Base-by-base conservation (phyloP, 2,888 invertebrate species). In the Agrotis segetum region DNA sequence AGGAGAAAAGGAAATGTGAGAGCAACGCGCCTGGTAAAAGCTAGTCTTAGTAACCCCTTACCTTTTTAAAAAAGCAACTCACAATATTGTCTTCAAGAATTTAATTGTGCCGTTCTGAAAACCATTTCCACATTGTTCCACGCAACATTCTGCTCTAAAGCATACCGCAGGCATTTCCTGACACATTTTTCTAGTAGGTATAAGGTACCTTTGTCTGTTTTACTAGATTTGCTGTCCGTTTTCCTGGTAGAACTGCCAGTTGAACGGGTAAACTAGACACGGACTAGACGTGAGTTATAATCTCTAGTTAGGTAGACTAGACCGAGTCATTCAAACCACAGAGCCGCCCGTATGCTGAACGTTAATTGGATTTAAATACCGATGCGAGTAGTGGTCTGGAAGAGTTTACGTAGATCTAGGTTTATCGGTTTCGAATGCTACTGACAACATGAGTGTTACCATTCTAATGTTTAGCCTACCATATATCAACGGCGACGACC, bases 251-350 rank as follows among this genome's bases (percentile, higher is more conserved):
- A 53, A 59, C 65, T 66, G 17, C 14, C 9, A 16, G 47, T 34
- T 53, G 11, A 50, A 13, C 2, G 52, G n/a, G 16, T 19, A 1
- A 52, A 47, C 77, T 6, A 71, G 73, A 50, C 74, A 34, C 0
- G 24, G 9, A 17, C 71, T 50, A 71, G 71, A 61, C 77, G 13
- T 55, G 17, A 21, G 17, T 55, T 47, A 24, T 46, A 50, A 60
- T 72, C 78, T 71, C 58, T 47, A 17, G 56, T 50, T 21, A 24
- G 14, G 44, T 11, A 3, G 47, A 16, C 19, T 40, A 64, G 24
- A 7, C 13, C 17, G 2, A 44, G 29, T 29, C 40, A 24, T 21
- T 65, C 19, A 49, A 40, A 29, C 64, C 17, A 0, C 13, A 53
- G 7, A 58, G 7, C 29, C n/a, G 14, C 17, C 16, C 24, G 24